These are phyloP conservation scores for Hydropotes inermis DNA, from an alignment of 2,113 vertebrate species.

Conservation along the genomic window DNA sequence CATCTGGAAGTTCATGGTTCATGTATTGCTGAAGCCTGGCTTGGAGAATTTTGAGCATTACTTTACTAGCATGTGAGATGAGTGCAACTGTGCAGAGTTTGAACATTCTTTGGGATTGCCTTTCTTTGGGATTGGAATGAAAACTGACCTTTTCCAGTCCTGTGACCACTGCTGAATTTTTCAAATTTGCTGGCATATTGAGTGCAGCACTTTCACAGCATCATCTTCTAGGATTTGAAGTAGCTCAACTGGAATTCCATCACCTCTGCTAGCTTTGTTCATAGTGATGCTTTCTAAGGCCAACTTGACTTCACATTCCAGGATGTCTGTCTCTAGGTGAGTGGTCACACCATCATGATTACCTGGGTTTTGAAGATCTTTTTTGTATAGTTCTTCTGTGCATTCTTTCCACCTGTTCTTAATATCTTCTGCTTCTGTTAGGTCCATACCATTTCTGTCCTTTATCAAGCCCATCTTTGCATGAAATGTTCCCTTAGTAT, in stretches of 20 bases:
- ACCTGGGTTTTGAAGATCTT: neutral
- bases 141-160: neutral
- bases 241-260: neutral
- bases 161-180: neutral
- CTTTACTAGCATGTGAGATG: neutral
- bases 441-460: neutral
- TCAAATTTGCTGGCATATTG: neutral
- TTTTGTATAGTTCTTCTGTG: neutral
- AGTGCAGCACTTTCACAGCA: neutral
- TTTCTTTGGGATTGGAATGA: neutral
- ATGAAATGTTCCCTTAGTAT: neutral
- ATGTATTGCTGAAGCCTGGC: neutral
- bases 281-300: neutral
- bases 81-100: neutral
- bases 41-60: neutral
- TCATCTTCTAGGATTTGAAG: neutral
- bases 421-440: neutral
- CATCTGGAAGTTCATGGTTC: neutral
- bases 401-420: neutral
- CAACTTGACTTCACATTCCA: neutral
- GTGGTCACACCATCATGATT: neutral
- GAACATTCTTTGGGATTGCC: neutral
- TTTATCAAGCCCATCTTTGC: neutral
- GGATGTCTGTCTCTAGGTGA: neutral
- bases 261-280: neutral